Evolutionary conservation across 64 coral and sea anemone species (phyloP), one percentile per base, ranked within the genome.

Genomic region (Orbicella faveolata): DNA sequence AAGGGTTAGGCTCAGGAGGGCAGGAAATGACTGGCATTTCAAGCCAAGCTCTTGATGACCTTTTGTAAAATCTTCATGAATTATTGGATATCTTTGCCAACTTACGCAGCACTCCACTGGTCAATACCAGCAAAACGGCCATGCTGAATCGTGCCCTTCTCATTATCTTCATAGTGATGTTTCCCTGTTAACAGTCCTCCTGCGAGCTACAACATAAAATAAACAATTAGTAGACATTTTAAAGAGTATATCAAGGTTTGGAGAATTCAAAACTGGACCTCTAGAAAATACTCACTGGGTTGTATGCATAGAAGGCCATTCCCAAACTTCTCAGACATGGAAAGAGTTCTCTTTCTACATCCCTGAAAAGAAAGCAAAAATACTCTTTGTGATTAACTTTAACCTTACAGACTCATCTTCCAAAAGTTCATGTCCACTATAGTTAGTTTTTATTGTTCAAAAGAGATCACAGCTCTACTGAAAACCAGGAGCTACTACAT

Each of bases 271-370:
- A 19, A 3, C 3, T 21, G 64, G 2, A 18, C 7, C 5, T 6
- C 18, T 1, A 67, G 23, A 10, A 70, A n/a, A 9, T 69, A 96
- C 94, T 91, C n/a, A 99, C 97, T n/a, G 94, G 94, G 85, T 96
- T 99, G 81, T 99, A 99, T n/a, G 97, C 91, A 89, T 95, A 99
- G 68, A 99, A 99, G 35, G 84, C 68, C 35, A 99, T 91, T 63
- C 89, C 91, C 52, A 99, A 72, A 75, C 91, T 89, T 89, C 94
- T 93, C 36, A 96, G 77, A 34, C 97, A 99, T 9, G 97, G 97
- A 84, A 99, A 96, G 12, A 99, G 85, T 87, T 99, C 97, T 52
- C 44, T 79, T 51, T 99, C 97, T 59, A 99, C 79, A 61, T 88
- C 91, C 81, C 93, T 98, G 33, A 89, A 80, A 87, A 90, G 25